These are phyloP conservation scores for Sprattus sprattus DNA, from an alignment of 2,113 vertebrate genomes.

Conservation along the genomic window DNA sequence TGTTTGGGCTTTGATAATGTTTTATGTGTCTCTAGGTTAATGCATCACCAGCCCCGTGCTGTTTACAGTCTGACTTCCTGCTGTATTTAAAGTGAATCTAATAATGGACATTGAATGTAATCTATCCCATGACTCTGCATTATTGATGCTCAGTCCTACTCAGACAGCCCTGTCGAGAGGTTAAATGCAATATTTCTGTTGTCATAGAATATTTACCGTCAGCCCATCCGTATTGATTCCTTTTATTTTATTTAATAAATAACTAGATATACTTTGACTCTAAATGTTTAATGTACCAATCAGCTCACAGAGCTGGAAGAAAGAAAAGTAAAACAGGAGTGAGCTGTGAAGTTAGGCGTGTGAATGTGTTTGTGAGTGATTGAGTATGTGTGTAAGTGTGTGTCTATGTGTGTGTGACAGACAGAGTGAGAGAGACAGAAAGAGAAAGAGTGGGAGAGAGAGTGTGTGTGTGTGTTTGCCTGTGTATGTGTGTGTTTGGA, in stretches of 20 bases:
- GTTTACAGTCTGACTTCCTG: slow-evolving; percentile 43
- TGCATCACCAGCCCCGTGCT: slow-evolving; percentile 39
- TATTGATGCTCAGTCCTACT: slow-evolving; percentile 58
- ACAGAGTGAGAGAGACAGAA: background rate
- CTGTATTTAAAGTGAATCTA: slow-evolving; percentile 56
- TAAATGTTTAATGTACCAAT: slow-evolving; percentile 55
- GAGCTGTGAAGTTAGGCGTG: slow-evolving; percentile 17
- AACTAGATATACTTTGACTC: slow-evolving; percentile 37
- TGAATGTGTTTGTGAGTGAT: slow-evolving; percentile 43
- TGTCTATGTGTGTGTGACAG: background rate
- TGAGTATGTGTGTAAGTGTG: slow-evolving; percentile 23
- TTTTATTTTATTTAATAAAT: slow-evolving; percentile 51
- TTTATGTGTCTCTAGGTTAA: slow-evolving; percentile 53
- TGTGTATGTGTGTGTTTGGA: background rate
- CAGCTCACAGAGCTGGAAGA: slow-evolving; percentile 44
- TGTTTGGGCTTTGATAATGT: slow-evolving; percentile 51
- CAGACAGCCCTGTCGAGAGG: slow-evolving; percentile 54
- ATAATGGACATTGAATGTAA: slow-evolving; percentile 55
- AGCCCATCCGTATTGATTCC: slow-evolving; percentile 56
- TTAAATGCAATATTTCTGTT: slow-evolving; percentile 62
- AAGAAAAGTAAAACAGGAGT: slow-evolving; percentile 51
- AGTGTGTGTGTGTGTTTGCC: background rate
- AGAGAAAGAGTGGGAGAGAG: background rate
- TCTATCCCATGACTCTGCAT: slow-evolving; percentile 49
- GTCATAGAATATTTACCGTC: slow-evolving; percentile 60